These are phyloP conservation scores for Taeniopygia guttata DNA, from an alignment of 2,797 vertebrate species.

Conservation along the genomic window DNA sequence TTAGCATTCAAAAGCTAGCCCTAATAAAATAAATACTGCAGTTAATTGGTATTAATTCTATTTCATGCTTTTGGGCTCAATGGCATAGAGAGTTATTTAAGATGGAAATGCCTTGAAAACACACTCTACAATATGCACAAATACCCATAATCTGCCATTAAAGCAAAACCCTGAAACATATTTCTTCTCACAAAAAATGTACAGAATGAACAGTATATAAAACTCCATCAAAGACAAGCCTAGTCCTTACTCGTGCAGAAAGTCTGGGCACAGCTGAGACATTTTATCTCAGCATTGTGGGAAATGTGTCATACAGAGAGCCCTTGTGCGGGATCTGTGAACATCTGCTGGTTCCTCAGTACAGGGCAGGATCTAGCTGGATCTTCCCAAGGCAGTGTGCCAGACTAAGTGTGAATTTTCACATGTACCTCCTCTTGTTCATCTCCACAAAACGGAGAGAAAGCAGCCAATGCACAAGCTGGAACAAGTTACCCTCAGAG, in stretches of 20 bases:
- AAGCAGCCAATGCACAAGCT: background rate
- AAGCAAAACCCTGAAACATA: background rate
- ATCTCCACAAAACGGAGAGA: background rate
- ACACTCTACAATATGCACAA: background rate
- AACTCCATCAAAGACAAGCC: background rate
- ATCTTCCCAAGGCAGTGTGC: background rate
- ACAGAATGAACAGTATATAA: background rate
- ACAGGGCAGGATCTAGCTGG: background rate
- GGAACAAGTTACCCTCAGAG: background rate
- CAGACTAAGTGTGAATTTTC: background rate
- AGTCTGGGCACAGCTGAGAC: background rate
- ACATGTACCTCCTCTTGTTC: background rate
- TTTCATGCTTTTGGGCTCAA: conserved; percentile 58
- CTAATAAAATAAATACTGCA: conserved; percentile 52
- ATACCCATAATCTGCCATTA: background rate
- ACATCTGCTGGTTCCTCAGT: background rate
- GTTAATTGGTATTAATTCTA: conserved; percentile 68
- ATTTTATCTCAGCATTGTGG: background rate
- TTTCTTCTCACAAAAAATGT: background rate
- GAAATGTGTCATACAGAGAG: background rate
- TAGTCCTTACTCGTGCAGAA: background rate
- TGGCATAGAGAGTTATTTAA: background rate
- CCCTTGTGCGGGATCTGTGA: background rate
- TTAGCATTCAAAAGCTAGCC: conserved; percentile 50
- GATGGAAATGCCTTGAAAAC: background rate